A percentile compares a stretch with the other conserved stretches of the same genome.
phyloP scores from a whole-genome alignment of 2,113 vertebrate species.

The Xenus cinereus region DNA sequence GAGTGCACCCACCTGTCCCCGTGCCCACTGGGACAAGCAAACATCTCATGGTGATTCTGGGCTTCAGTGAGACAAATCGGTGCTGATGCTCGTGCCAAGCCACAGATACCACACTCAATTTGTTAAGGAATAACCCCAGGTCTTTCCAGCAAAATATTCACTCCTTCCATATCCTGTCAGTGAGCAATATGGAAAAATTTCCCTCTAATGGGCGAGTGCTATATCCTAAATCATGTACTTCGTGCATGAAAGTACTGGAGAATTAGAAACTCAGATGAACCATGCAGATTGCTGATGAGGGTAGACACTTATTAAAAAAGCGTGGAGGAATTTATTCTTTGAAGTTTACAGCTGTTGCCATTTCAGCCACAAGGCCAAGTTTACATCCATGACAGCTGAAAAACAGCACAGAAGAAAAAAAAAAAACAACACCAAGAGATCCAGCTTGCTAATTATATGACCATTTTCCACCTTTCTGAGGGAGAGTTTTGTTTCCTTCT shows the following conservation, averaged over 20 bases:
- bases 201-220: conserved; percentile 22
- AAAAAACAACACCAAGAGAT: neutral
- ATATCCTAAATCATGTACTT: conserved; percentile 23
- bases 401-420: neutral
- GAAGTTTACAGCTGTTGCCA: conserved; percentile 35
- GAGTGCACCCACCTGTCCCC: neutral
- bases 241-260: conserved; percentile 46
- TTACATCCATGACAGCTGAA: neutral
- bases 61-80: conserved; percentile 6
- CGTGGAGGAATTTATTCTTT: conserved; percentile 32
- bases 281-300: conserved; percentile 20
- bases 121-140: conserved; percentile 60
- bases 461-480: neutral
- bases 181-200: conserved; percentile 61
- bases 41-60: neutral
- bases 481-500: neutral
- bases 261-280: conserved; percentile 38
- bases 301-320: neutral
- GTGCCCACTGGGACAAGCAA: neutral
- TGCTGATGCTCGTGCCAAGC: conserved; percentile 11
- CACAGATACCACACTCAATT: conserved; percentile 50
- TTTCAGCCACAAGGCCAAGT: conserved; percentile 8
- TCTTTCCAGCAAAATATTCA: conserved; percentile 48
- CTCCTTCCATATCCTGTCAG: conserved; percentile 49
- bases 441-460: neutral